phyloP scores from a whole-genome alignment of 2,113 vertebrate genomes.

The Sapajus apella region DNA sequence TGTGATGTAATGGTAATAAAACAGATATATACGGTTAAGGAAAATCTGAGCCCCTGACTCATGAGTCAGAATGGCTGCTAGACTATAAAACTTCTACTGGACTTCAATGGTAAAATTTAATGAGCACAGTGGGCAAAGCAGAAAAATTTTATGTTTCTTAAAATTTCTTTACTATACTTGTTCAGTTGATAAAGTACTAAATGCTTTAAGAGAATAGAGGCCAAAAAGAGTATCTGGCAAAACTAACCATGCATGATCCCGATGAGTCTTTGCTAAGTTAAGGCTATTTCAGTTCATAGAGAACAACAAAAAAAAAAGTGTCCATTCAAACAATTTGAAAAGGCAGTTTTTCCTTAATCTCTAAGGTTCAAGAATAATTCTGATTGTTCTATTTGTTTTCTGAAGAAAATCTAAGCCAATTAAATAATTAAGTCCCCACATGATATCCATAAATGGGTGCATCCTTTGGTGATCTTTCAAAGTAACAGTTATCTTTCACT shows the following conservation, averaged over 20 bases:
- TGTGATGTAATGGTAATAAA: neutral
- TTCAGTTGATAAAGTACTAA: neutral
- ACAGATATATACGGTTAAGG: neutral
- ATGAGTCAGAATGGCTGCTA: neutral
- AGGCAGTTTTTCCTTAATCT: neutral
- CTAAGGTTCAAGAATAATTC: neutral
- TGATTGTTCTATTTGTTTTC: neutral
- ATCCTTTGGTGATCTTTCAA: neutral
- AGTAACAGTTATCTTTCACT: neutral
- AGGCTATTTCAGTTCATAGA: neutral
- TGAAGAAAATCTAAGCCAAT: constrained; percentile 46
- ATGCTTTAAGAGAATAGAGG: neutral
- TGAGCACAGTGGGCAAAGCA: neutral
- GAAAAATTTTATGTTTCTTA: neutral
- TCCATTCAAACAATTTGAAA: neutral
- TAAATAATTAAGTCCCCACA: neutral
- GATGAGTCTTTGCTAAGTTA: neutral
- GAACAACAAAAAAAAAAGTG: neutral
- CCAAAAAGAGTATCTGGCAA: constrained; percentile 23
- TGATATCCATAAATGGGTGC: neutral
- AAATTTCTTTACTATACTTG: neutral
- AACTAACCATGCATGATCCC: neutral
- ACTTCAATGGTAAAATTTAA: constrained; percentile 49
- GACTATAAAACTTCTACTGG: neutral
- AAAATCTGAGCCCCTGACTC: neutral